Base-by-base conservation (phyloP, 2,113 vertebrate genomes). In the Cyanoliseus patagonus region DNA sequence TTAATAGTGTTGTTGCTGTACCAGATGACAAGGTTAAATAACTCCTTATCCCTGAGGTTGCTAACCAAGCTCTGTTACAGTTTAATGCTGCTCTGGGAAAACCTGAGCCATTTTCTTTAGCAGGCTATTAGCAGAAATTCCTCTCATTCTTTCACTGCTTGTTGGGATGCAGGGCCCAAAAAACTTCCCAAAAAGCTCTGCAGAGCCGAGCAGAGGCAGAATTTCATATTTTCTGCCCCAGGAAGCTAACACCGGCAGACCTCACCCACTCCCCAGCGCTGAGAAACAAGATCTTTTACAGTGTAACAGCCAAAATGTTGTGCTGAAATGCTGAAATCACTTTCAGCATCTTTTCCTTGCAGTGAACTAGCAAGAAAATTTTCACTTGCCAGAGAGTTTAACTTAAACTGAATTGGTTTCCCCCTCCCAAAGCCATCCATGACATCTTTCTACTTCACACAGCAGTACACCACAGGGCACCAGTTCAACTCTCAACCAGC, bases 261-360 rank as follows among this genome's bases (percentile, higher is more conserved):
- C 33, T 61, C 4, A 0, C 13, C 6, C 2, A 1, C 12, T 30
- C 10, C 1, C 6, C 33, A 76, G 0, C 0, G 0, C 13, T 39
- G 33, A 51, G n/a, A 75, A 30, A 59, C 1, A n/a, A 37, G 13
- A 49, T 9, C 11, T 30, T 49, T 92, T 85, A 20, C 52, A 93
- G 47, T 39, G 51, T 39, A 80, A 53, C 6, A 55, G 17, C 27
- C 52, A 33, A 77, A 94, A 90, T 13, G 33, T 22, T n/a, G 55
- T 15, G 22, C 13, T 35, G 55, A 57, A n/a, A 13, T n/a, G 55
- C 20, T 57, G 55, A 59, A 59, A 59, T 59, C 2, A 3, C 16
- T 72, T 90, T 59, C 46, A 68, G 62, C 22, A 55, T 37, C 11
- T 77, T 76, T 53, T 73, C 75, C 53, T 64, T 27, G 0, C 39